Evolutionary conservation across 2,888 invertebrate genomes (phyloP).

Genomic region (Caradrina clavipalpis): DNA sequence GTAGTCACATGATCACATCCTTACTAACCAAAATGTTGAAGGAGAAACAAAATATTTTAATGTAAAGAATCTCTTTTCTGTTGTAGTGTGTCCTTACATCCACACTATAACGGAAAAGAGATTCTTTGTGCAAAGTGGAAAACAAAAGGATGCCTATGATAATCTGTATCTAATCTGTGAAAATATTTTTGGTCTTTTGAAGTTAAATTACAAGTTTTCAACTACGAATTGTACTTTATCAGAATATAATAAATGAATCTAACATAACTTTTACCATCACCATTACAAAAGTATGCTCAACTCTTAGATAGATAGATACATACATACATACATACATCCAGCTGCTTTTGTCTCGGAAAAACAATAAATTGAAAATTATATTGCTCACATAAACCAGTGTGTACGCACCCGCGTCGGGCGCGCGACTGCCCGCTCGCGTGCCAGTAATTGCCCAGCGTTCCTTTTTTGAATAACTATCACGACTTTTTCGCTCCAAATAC

Average conservation of each 20-base stretch:
- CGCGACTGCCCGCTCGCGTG: conserved; percentile 90
- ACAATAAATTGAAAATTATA: conserved; percentile 57
- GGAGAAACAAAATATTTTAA: too few relatives aligned
- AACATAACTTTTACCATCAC: not conserved
- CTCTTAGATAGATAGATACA: not conserved
- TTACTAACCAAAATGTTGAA: too few relatives aligned
- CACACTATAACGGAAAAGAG: too few relatives aligned
- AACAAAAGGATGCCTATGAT: not conserved
- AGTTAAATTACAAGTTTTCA: not conserved
- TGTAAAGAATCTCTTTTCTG: too few relatives aligned
- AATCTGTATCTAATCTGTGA: too few relatives aligned
- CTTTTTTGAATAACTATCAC: conserved; percentile 90
- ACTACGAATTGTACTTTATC: too few relatives aligned
- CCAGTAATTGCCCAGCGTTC: conserved; percentile 89
- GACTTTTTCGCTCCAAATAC: conserved; percentile 90
- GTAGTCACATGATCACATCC: too few relatives aligned
- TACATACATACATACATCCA: not conserved
- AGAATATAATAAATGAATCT: too few relatives aligned
- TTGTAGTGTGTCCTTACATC: too few relatives aligned
- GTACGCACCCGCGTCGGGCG: conserved; percentile 79
- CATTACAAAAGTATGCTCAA: conserved; percentile 5
- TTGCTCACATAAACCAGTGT: conserved; percentile 69
- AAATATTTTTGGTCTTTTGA: not conserved
- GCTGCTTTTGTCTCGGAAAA: conserved; percentile 33
- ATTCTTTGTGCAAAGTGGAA: too few relatives aligned